Conservation (phyloP, 1,140 invertebrate species). For the Phymorhynchus buccinoides region DNA sequence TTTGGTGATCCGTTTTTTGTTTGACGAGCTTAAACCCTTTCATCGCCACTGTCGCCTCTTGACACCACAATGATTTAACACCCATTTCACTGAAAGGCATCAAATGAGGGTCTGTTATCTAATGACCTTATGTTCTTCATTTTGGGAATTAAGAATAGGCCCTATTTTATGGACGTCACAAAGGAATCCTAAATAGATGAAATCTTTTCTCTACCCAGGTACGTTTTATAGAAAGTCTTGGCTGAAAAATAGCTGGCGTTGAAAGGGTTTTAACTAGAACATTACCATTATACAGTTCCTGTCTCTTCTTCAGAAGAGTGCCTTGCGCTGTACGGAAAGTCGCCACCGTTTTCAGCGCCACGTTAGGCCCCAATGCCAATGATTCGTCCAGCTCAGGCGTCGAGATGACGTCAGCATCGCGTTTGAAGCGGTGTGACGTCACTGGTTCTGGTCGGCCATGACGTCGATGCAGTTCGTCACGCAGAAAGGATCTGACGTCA, state of each 20-base stretch:
- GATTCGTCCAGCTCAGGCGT: neutral
- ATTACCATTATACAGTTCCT: slow-evolving; percentile 17
- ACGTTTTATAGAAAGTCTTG: neutral
- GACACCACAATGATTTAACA: no score
- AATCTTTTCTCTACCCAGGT: fast-evolving
- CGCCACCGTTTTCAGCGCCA: neutral
- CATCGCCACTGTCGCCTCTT: neutral
- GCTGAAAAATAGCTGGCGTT: no score
- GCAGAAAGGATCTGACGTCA: neutral
- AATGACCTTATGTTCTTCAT: no score
- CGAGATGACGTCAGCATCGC: neutral
- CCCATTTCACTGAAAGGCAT: no score
- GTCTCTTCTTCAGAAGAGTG: neutral
- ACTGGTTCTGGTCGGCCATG: neutral
- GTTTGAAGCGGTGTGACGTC: neutral
- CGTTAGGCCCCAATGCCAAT: neutral
- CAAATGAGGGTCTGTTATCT: no score
- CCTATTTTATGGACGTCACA: no score
- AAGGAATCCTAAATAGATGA: no score
- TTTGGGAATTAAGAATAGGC: no score
- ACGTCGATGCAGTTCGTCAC: neutral
- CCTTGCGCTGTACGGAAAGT: neutral
- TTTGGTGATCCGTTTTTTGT: no score
- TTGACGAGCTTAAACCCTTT: no score
- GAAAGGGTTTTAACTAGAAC: no score